Conservation (phyloP, 2,113 vertebrate genomes). For the Collichthys lucidus region DNA sequence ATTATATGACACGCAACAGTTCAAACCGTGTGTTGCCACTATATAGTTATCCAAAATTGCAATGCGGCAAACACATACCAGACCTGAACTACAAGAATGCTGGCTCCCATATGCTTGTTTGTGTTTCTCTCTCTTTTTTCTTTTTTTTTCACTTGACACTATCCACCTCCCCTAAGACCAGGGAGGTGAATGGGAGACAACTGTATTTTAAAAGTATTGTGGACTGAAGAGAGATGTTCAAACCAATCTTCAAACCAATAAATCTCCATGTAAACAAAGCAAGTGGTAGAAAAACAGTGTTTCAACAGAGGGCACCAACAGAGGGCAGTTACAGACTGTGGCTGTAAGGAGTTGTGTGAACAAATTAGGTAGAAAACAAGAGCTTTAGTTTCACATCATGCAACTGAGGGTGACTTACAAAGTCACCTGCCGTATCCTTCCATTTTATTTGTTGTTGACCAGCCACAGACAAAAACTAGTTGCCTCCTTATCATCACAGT, state of each 20-base stretch:
- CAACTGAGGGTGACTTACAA: conserved; percentile 21
- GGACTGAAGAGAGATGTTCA: conserved; percentile 36
- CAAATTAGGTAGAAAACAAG: conserved; percentile 37
- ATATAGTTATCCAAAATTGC: background rate
- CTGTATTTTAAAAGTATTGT: conserved; percentile 32
- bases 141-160: conserved; percentile 3
- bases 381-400: conserved; percentile 25
- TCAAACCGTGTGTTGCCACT: background rate
- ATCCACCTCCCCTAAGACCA: background rate
- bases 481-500: conserved; percentile 3
- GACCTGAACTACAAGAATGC: conserved; percentile 4
- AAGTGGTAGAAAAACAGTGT: conserved; percentile 24
- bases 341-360: conserved; percentile 21
- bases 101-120: background rate
- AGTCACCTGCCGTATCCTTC: conserved; percentile 37
- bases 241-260: conserved; percentile 47
- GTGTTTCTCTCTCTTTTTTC: background rate
- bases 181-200: conserved; percentile 22
- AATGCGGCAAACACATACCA: background rate
- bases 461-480: conserved; percentile 13
- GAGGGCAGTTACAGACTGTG: conserved; percentile 40
- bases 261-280: conserved; percentile 53
- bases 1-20: background rate
- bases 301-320: conserved; percentile 39
- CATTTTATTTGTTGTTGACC: conserved; percentile 17